Evolutionary conservation across 2,113 vertebrate species (phyloP).

Genomic region (Patagioenas fasciata): DNA sequence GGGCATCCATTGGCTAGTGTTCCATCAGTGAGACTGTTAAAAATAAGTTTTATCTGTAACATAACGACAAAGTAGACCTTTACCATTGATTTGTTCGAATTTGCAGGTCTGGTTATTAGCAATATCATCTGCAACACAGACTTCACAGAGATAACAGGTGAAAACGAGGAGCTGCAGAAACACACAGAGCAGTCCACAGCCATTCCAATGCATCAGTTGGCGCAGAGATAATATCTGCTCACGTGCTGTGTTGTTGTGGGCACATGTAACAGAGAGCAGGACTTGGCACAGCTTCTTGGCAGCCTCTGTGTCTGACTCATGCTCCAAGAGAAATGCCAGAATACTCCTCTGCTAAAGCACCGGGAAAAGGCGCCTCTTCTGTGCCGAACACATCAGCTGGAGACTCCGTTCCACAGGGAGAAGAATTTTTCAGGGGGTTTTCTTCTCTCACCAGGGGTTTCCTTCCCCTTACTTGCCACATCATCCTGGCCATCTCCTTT

Average conservation of each 20-base stretch:
- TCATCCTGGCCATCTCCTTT: not conserved
- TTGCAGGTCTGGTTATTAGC: not conserved
- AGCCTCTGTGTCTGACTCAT: not conserved
- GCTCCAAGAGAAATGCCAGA: constrained; percentile 21
- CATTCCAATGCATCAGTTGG: rapidly evolving
- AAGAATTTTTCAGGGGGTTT: not conserved
- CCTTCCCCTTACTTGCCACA: not conserved
- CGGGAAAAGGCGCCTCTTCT: not conserved
- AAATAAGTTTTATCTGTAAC: not conserved
- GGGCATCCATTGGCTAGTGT: not conserved
- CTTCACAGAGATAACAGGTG: not conserved
- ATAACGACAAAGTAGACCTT: not conserved
- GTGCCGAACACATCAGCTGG: rapidly evolving
- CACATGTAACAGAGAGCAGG: not conserved
- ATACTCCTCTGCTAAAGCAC: not conserved
- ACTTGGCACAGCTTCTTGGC: constrained; percentile 12
- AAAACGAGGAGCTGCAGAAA: not conserved
- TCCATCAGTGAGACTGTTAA: not conserved
- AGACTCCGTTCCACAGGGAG: not conserved
- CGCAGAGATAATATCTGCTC: not conserved
- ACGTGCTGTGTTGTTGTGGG: not conserved
- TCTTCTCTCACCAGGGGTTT: not conserved
- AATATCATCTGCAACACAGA: not conserved
- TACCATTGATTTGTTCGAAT: not conserved
- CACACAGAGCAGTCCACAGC: not conserved